phyloP scores from a whole-genome alignment of 2,797 vertebrate genomes.

The Tenualosa thibaudeaui region DNA sequence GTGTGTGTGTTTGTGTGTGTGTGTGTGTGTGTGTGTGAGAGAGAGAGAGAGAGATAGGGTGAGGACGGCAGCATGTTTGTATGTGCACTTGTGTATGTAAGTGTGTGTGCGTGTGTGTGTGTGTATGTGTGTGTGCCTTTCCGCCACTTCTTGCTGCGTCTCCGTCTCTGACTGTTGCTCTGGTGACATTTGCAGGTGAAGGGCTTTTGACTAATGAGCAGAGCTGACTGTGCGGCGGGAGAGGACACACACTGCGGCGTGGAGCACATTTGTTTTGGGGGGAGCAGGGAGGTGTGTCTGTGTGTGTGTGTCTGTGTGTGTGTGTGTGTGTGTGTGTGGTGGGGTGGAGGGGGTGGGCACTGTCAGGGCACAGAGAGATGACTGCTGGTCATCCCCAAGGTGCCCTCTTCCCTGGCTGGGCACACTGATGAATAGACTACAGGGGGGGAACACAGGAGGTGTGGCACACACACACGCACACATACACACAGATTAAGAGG shows the following conservation, averaged over 20 bases:
- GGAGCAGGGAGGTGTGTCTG: not conserved
- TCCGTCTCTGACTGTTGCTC: not conserved
- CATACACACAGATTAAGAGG: not conserved
- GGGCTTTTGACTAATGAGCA: not conserved
- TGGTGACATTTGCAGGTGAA: slow-evolving; percentile 10
- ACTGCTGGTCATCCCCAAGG: not conserved
- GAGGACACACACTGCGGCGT: not conserved
- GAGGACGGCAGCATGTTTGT: too few relatives aligned
- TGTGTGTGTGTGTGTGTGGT: not conserved
- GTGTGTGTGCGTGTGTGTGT: too few relatives aligned
- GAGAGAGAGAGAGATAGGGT: too few relatives aligned
- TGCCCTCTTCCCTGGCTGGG: not conserved
- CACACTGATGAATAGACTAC: not conserved
- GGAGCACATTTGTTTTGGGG: not conserved
- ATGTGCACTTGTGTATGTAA: too few relatives aligned
- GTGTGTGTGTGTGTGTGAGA: not conserved
- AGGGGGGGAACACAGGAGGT: not conserved
- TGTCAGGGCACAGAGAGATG: slow-evolving; percentile 7
- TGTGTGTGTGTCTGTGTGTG: slow-evolving; percentile 8
- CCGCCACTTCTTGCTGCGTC: not conserved
- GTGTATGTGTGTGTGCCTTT: not conserved
- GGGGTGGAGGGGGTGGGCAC: not conserved
- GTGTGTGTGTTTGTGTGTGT: too few relatives aligned
- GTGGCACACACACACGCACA: not conserved
- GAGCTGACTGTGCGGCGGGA: not conserved